phyloP scores from a whole-genome alignment of 2,113 vertebrate species.

The Potamarius usumacintae region DNA sequence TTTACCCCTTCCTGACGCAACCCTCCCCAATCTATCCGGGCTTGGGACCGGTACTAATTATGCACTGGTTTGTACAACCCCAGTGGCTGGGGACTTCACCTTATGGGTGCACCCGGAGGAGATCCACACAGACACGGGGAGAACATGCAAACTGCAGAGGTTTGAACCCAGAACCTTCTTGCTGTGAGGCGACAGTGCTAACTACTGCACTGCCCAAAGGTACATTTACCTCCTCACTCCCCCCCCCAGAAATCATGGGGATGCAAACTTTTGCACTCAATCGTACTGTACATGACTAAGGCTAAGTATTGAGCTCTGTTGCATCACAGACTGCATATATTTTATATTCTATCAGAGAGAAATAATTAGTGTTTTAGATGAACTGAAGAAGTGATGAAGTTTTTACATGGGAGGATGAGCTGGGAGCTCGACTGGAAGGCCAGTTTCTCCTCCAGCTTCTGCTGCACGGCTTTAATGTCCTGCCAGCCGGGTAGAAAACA shows the following conservation, averaged over 20 bases:
- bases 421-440: slow-evolving; percentile 75
- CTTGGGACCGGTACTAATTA: too few relatives aligned
- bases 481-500: slow-evolving; percentile 98
- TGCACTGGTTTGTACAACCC: too few relatives aligned
- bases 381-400: not conserved
- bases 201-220: not conserved
- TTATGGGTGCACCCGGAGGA: too few relatives aligned
- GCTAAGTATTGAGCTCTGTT: not conserved
- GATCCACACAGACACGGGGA: too few relatives aligned
- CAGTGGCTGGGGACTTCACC: too few relatives aligned
- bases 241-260: not conserved
- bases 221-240: not conserved
- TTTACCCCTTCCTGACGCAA: too few relatives aligned
- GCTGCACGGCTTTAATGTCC: slow-evolving; percentile 88
- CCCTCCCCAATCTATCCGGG: too few relatives aligned
- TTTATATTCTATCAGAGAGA: not conserved
- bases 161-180: too few relatives aligned
- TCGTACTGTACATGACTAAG: not conserved
- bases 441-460: slow-evolving; percentile 78
- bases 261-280: not conserved
- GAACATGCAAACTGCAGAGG: too few relatives aligned
- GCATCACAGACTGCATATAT: not conserved
- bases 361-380: not conserved
- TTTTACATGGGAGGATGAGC: slow-evolving; percentile 86
- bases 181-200: too few relatives aligned